phyloP scores from a whole-genome alignment of 2,797 vertebrate species.

The Selene dorsalis region DNA sequence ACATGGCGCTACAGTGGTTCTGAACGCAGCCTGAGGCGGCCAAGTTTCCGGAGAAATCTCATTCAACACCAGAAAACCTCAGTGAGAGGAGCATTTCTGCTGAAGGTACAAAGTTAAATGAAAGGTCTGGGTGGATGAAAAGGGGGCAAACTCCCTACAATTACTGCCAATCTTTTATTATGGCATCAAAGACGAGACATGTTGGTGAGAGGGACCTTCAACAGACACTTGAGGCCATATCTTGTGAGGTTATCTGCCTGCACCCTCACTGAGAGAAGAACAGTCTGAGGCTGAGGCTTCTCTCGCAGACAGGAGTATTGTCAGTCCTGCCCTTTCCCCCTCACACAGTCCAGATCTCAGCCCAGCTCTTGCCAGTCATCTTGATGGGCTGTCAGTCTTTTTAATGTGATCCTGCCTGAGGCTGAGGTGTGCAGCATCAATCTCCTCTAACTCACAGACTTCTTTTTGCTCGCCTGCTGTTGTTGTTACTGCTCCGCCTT shows the following conservation, averaged over 20 bases:
- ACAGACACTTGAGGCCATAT: not conserved
- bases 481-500: not conserved
- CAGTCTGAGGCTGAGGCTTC: not conserved
- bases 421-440: not conserved
- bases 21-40: not conserved
- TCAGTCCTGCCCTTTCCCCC: not conserved
- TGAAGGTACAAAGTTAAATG: not conserved
- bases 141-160: not conserved
- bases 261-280: constrained; percentile 2
- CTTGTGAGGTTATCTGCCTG: not conserved
- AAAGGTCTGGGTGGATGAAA: constrained; percentile 15
- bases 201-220: constrained; percentile 7
- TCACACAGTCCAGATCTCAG: constrained; percentile 1
- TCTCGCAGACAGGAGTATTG: constrained; percentile 1
- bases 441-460: not conserved
- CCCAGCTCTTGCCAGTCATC: constrained; percentile 11
- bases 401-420: constrained; percentile 7
- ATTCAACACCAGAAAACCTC: not conserved
- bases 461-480: no score
- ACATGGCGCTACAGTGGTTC: constrained; percentile 1
- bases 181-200: constrained; percentile 3
- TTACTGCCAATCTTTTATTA: constrained; percentile 11
- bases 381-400: constrained; percentile 4
- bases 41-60: not conserved
- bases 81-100: constrained; percentile 1